Conservation (phyloP, 1,140 invertebrate species). For the Asbolus verrucosus region DNA sequence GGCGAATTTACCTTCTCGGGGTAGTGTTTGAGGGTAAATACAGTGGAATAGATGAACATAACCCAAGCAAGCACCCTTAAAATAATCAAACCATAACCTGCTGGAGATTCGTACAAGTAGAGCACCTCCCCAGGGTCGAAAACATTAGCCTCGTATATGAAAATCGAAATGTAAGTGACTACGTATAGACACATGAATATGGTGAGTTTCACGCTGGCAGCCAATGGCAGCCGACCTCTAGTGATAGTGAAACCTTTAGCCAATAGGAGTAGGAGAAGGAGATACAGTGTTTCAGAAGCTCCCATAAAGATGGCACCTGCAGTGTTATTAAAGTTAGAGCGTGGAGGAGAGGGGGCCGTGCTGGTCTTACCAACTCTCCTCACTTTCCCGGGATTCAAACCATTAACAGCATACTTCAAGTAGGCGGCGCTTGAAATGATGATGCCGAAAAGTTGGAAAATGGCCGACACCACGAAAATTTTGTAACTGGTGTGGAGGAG, state of each 20-base stretch:
- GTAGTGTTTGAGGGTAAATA: conserved; percentile 86
- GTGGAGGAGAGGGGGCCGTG: not conserved
- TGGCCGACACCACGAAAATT: conserved; percentile 80
- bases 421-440: conserved; percentile 75
- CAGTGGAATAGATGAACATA: conserved; percentile 85
- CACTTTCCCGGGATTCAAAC: conserved; percentile 69
- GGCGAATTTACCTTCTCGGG: conserved; percentile 81
- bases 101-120: conserved; percentile 90
- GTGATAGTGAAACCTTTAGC: conserved; percentile 94
- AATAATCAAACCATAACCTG: conserved; percentile 85
- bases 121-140: conserved; percentile 91
- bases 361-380: conserved; percentile 72
- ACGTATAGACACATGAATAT: conserved; percentile 84
- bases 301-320: conserved; percentile 80
- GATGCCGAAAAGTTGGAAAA: conserved; percentile 75
- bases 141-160: conserved; percentile 77
- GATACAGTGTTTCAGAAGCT: conserved; percentile 77
- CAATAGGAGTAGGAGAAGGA: conserved; percentile 83
- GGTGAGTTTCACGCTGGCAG: conserved; percentile 79
- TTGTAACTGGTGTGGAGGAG: conserved; percentile 91
- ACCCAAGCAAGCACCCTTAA: conserved; percentile 84
- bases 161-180: conserved; percentile 77
- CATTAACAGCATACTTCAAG: conserved; percentile 78
- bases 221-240: conserved; percentile 77
- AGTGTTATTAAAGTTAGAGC: conserved; percentile 52